Evolutionary conservation across 2,113 vertebrate genomes (phyloP).

Genomic region (Oreochromis tanganicae): DNA sequence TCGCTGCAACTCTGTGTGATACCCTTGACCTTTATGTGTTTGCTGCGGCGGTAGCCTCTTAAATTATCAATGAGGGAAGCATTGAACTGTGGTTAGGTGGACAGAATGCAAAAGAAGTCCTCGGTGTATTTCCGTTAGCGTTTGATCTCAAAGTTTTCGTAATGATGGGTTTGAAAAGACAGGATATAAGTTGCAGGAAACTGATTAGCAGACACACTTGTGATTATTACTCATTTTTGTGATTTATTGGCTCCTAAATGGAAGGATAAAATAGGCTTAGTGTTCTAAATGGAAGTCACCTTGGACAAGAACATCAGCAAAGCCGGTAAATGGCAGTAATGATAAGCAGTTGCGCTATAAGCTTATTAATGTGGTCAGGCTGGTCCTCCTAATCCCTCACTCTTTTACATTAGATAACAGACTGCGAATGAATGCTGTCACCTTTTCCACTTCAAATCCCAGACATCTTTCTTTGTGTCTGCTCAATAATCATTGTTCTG

Average conservation of each 20-base stretch:
- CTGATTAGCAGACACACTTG: slow-evolving; percentile 11
- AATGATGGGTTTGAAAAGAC: background rate
- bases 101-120: slow-evolving; percentile 19
- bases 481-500: background rate
- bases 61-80: slow-evolving; percentile 48
- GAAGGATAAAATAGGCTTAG: slow-evolving; percentile 40
- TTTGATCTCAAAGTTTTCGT: background rate
- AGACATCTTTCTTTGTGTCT: background rate
- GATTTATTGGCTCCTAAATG: slow-evolving; percentile 44
- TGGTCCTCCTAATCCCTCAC: slow-evolving; percentile 33
- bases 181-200: background rate
- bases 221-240: slow-evolving; percentile 19
- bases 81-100: slow-evolving; percentile 20
- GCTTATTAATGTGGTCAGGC: slow-evolving; percentile 53
- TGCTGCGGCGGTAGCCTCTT: slow-evolving; percentile 13
- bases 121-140: background rate
- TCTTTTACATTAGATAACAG: slow-evolving; percentile 45
- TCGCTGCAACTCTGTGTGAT: slow-evolving; percentile 49
- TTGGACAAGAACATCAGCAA: slow-evolving; percentile 46
- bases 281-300: slow-evolving; percentile 57
- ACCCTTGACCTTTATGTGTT: slow-evolving; percentile 63
- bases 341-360: slow-evolving; percentile 47
- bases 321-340: slow-evolving; percentile 41
- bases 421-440: slow-evolving; percentile 9
- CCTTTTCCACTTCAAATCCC: slow-evolving; percentile 31